Evolutionary conservation across 2,797 vertebrate genomes (phyloP), one percentile per base, ranked within the genome.

Genomic region (Lacerta agilis): DNA sequence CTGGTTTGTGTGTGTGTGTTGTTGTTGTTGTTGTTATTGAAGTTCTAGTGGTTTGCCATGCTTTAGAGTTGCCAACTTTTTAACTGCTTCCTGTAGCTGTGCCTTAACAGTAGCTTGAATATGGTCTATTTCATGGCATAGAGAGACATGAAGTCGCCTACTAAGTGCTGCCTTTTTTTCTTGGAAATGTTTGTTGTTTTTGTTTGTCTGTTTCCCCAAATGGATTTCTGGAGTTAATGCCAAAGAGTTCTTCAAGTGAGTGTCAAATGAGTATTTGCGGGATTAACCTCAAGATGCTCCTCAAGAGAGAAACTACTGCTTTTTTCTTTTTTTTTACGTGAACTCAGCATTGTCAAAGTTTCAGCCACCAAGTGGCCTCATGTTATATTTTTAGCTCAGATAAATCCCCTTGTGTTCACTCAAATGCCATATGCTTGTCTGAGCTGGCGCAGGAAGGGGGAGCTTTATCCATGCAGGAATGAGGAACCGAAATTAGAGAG

Each of bases 401-500:
- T 78, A 72, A 83, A 85, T 75, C 61, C 79, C 61, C 67, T 83
- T 69, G 81, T 84, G 13, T 73, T 69, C 0, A 0, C 84, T 79
- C 72, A 29, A 18, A 71, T 90, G 80, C 81, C 75, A 6, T 0
- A 0, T 64, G 87, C 86, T 85, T 89, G 11, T 90, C 36, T 29
- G 76, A 2, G 58, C 82, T 79, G 90, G 90, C 89, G 81, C 81
- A 1, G 49, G 88, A 89, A 83, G 66, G 89, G 33, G 8, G 0
- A 4, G 73, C 66, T 66, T 83, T 79, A 83, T 87, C 92, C 43
- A 0, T 69, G 67, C n/a, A 93, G 87, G 92, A 95, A 93, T 43
- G 91, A 94, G 93, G 92, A 94, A 91, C 91, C 1, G 9, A 0
- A 0, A 1, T 85, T 87, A 92, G 89, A 91, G 88, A 43, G 76